Evolutionary conservation across 2,797 vertebrate genomes (phyloP).

Genomic region (Jordanella pulchra): DNA sequence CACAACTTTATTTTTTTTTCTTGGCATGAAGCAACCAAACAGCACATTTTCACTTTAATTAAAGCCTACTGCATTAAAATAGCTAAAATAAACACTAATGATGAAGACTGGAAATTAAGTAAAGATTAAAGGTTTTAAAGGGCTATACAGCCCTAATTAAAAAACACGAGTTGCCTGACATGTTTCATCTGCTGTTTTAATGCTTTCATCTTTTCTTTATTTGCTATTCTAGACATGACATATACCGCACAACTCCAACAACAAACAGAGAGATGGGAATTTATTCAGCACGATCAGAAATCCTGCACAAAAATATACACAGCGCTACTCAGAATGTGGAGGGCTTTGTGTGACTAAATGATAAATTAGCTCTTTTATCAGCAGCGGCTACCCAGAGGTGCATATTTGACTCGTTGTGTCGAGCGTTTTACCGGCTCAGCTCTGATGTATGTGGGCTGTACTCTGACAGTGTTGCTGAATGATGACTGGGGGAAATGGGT

Average conservation of each 20-base stretch:
- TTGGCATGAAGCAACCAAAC: conserved; percentile 13
- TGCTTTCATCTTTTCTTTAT: background rate
- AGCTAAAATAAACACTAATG: conserved; percentile 1
- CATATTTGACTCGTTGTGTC: conserved; percentile 63
- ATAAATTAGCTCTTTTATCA: conserved; percentile 73
- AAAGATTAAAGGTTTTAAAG: background rate
- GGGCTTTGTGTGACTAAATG: conserved; percentile 64
- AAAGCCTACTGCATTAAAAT: conserved; percentile 1
- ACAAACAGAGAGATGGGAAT: conserved; percentile 7
- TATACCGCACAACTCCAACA: background rate
- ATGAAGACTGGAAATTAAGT: conserved; percentile 3
- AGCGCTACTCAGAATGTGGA: conserved; percentile 47
- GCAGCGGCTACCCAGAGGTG: conserved; percentile 55
- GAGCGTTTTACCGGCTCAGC: conserved; percentile 56
- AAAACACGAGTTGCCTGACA: background rate
- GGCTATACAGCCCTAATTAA: background rate
- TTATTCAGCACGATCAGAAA: conserved; percentile 35
- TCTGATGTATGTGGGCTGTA: conserved; percentile 60
- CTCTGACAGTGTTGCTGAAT: conserved; percentile 64
- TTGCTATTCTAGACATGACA: background rate
- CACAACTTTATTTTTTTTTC: background rate
- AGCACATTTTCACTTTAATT: conserved; percentile 6
- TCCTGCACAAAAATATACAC: conserved; percentile 36
- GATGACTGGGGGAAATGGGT: conserved; percentile 74
- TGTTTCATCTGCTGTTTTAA: background rate